phyloP scores from a whole-genome alignment of 2,113 vertebrate species.

The Poicephalus meyeri region DNA sequence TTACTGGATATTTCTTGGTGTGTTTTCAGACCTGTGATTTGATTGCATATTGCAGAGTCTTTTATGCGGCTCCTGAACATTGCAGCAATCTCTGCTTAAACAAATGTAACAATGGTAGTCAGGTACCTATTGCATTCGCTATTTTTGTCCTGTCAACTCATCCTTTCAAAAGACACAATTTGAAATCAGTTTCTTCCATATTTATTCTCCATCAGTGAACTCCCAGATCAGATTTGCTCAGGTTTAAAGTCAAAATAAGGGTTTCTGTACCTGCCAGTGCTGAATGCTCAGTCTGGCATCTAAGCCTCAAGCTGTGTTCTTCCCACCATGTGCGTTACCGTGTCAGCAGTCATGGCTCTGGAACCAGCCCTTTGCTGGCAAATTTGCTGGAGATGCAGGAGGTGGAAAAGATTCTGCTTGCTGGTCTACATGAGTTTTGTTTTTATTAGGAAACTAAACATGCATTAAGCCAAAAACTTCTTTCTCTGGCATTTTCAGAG shows the following conservation, averaged over 20 bases:
- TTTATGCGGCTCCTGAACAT: constrained; percentile 10
- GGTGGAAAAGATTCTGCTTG: not conserved
- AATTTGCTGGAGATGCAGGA: not conserved
- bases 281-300: constrained; percentile 51
- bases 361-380: not conserved
- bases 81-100: constrained; percentile 62
- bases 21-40: constrained; percentile 65
- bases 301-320: constrained; percentile 46
- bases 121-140: constrained; percentile 52
- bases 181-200: constrained; percentile 62
- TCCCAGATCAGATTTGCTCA: constrained; percentile 60
- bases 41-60: constrained; percentile 47
- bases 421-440: not conserved
- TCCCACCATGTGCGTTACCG: not conserved
- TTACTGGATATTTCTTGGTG: constrained; percentile 30
- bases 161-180: constrained; percentile 57
- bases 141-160: constrained; percentile 58
- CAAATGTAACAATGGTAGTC: constrained; percentile 59
- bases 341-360: not conserved
- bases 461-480: not conserved
- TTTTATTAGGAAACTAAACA: not conserved
- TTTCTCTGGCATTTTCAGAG: not conserved
- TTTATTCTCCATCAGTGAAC: constrained; percentile 63
- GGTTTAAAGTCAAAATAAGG: constrained; percentile 66
- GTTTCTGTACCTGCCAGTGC: constrained; percentile 20